Percentiles rank a stretch among this genome's conserved stretches.
These are phyloP conservation scores for Amphilophus citrinellus DNA, from an alignment of 2,113 vertebrate species.

Conservation along the genomic window DNA sequence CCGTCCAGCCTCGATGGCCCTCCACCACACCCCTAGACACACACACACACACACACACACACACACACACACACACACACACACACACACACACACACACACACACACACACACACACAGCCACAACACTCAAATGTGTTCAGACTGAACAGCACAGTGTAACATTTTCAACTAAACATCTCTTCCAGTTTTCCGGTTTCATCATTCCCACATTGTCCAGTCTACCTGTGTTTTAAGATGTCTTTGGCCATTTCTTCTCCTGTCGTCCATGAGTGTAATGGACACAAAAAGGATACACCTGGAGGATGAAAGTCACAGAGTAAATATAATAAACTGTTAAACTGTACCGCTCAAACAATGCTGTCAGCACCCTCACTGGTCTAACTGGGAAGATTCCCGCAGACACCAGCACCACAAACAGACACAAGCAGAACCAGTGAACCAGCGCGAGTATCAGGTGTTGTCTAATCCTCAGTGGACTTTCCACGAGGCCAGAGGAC, in stretches of 20 bases:
- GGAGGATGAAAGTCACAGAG: constrained; percentile 1
- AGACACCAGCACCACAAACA: constrained; percentile 40
- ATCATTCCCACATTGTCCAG: background rate
- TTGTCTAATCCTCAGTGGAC: constrained; percentile 62
- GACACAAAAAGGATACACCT: constrained; percentile 91
- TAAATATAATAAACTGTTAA: background rate
- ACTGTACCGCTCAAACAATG: background rate
- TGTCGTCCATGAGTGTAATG: constrained; percentile 92
- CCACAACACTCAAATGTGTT: no score
- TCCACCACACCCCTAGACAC: constrained; percentile 85
- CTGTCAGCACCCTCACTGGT: background rate
- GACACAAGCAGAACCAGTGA: constrained; percentile 41
- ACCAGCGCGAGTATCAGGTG: constrained; percentile 62
- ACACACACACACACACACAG: no score
- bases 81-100: no score
- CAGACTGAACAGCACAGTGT: background rate
- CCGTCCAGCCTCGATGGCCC: constrained; percentile 90
- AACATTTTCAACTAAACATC: background rate
- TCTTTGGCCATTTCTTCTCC: constrained; percentile 92
- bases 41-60: background rate
- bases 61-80: background rate
- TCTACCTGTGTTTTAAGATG: constrained; percentile 90
- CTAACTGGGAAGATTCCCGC: constrained; percentile 20
- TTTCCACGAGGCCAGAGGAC: constrained; percentile 62
- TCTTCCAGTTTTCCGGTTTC: background rate